A percentile compares a stretch with the other conserved stretches of the same genome.
phyloP scores from a whole-genome alignment of 2,888 invertebrate species.

The Pterostichus madidus region DNA sequence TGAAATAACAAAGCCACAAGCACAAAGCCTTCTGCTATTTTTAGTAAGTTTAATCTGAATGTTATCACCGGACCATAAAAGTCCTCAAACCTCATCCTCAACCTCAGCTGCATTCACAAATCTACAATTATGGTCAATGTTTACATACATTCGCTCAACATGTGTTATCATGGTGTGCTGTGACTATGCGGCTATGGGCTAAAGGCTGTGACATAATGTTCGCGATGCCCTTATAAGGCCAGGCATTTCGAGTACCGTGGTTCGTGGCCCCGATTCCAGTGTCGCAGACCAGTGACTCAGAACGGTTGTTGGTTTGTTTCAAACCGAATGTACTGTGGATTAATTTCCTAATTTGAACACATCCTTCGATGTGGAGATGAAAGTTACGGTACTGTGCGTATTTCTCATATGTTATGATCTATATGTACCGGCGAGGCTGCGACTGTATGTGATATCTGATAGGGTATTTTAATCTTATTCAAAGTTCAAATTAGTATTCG shows the following conservation, averaged over 20 bases:
- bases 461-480: too few species aligned
- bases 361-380: conserved; percentile 27
- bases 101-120: too few species aligned
- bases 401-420: too few species aligned
- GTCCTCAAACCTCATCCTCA: too few species aligned
- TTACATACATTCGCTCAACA: not conserved
- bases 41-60: too few species aligned
- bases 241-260: conserved; percentile 34
- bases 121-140: too few species aligned
- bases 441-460: too few species aligned
- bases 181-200: conserved; percentile 12
- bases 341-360: conserved; percentile 49
- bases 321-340: conserved; percentile 8
- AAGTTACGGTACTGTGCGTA: conserved; percentile 12
- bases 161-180: conserved; percentile 1
- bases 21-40: too few species aligned
- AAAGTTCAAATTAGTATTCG: too few species aligned
- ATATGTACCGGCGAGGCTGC: too few species aligned
- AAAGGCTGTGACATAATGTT: conserved; percentile 39
- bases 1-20: too few species aligned
- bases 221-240: conserved; percentile 45
- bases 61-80: too few species aligned
- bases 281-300: conserved; percentile 46
- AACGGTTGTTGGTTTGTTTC: conserved; percentile 32
- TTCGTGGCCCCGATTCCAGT: conserved; percentile 30